These are phyloP conservation scores for Entomyzon cyanotis DNA, from an alignment of 2,113 vertebrate genomes.

Conservation along the genomic window DNA sequence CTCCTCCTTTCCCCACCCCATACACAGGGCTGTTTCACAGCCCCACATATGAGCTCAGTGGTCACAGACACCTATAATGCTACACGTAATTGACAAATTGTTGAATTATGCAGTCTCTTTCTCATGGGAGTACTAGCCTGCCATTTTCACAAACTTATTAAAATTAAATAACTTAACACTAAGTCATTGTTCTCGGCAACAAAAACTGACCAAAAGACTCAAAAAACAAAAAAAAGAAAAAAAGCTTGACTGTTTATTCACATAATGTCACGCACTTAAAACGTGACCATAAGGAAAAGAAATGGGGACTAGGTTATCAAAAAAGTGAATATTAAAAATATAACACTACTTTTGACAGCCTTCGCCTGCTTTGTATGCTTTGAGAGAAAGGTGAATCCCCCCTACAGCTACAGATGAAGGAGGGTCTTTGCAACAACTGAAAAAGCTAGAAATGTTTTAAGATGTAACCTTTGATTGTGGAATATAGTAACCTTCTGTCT, in stretches of 20 bases:
- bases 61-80: accelerated
- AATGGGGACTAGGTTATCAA: background rate
- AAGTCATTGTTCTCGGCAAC: background rate
- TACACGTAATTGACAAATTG: background rate
- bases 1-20: background rate
- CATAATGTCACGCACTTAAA: background rate
- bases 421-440: background rate
- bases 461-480: background rate
- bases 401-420: background rate
- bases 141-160: background rate
- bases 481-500: background rate
- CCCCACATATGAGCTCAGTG: background rate
- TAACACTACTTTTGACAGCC: background rate
- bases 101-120: background rate
- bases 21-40: background rate
- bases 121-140: background rate
- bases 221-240: background rate
- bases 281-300: background rate
- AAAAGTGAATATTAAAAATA: background rate
- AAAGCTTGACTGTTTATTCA: background rate
- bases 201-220: background rate
- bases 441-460: background rate
- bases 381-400: background rate
- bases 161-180: background rate
- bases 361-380: background rate